Evolutionary conservation across 2,888 invertebrate genomes (phyloP).

Genomic region (Schizotus pectinicornis): DNA sequence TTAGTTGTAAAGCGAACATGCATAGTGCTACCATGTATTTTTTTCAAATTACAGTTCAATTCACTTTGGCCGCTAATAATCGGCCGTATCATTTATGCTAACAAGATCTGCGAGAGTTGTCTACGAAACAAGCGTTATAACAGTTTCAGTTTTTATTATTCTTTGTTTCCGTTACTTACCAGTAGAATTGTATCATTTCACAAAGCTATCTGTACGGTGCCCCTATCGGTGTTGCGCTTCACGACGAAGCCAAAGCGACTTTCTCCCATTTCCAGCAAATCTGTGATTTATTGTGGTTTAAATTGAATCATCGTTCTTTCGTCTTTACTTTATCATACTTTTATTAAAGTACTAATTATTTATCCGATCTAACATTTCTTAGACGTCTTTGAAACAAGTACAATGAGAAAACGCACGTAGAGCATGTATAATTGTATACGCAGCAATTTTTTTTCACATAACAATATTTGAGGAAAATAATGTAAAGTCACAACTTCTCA

Average conservation of each 20-base stretch:
- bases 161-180: constrained; percentile 21
- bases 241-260: constrained; percentile 8
- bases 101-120: constrained; percentile 30
- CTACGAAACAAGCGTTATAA: constrained; percentile 27
- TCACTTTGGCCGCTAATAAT: constrained; percentile 25
- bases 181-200: constrained; percentile 18
- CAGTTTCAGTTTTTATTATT: constrained; percentile 28
- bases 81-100: constrained; percentile 36
- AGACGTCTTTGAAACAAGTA: too few species aligned
- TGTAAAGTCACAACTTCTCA: too few species aligned
- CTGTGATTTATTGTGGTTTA: too few species aligned
- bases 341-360: too few species aligned
- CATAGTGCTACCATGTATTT: constrained; percentile 15
- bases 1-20: constrained; percentile 16
- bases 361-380: too few species aligned
- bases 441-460: too few species aligned
- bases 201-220: constrained; percentile 5
- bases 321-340: too few species aligned
- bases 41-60: constrained; percentile 24
- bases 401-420: too few species aligned
- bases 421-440: too few species aligned
- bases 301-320: too few species aligned
- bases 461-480: too few species aligned
- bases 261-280: constrained; percentile 1
- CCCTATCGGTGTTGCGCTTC: neutral